These are phyloP conservation scores for Meloe dianella DNA, from an alignment of 2,888 invertebrate species.

Conservation along the genomic window DNA sequence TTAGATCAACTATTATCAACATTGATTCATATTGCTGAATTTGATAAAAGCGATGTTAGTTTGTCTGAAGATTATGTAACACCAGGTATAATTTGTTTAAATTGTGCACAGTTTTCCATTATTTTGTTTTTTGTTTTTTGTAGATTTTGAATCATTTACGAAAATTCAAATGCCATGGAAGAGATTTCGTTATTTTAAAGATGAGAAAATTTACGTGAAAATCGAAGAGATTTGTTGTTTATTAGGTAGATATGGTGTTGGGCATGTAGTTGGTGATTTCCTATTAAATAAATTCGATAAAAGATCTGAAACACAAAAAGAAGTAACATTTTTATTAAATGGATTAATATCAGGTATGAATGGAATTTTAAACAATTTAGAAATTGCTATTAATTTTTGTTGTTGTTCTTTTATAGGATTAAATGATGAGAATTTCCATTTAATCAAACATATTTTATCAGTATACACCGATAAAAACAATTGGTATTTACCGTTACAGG, in stretches of 20 bases:
- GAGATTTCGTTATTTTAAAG: slow-evolving; percentile 66
- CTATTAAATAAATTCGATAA: slow-evolving; percentile 66
- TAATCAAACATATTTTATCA: slow-evolving; percentile 39
- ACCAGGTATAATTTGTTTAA: no score
- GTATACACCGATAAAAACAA: slow-evolving; percentile 62
- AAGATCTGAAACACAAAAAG: slow-evolving; percentile 64
- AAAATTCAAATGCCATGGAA: slow-evolving; percentile 67
- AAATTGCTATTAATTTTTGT: no score
- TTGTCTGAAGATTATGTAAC: slow-evolving; percentile 62
- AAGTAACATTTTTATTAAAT: slow-evolving; percentile 68
- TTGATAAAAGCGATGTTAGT: slow-evolving; percentile 61
- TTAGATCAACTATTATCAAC: slow-evolving; percentile 65
- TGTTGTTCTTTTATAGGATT: slow-evolving; percentile 7
- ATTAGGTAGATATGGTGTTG: slow-evolving; percentile 64
- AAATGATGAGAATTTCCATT: slow-evolving; percentile 25
- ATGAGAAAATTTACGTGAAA: slow-evolving; percentile 58
- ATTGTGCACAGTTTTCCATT: no score
- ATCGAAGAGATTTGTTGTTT: slow-evolving; percentile 64
- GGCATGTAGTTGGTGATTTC: slow-evolving; percentile 66
- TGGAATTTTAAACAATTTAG: slow-evolving; percentile 1
- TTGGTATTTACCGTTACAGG: slow-evolving; percentile 63
- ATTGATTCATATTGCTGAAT: slow-evolving; percentile 63
- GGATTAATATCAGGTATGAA: slow-evolving; percentile 48
- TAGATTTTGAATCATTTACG: slow-evolving; percentile 56
- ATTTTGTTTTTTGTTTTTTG: no score